These are phyloP conservation scores for Calycopis cecrops DNA, from an alignment of 1,140 invertebrate species.

Conservation along the genomic window DNA sequence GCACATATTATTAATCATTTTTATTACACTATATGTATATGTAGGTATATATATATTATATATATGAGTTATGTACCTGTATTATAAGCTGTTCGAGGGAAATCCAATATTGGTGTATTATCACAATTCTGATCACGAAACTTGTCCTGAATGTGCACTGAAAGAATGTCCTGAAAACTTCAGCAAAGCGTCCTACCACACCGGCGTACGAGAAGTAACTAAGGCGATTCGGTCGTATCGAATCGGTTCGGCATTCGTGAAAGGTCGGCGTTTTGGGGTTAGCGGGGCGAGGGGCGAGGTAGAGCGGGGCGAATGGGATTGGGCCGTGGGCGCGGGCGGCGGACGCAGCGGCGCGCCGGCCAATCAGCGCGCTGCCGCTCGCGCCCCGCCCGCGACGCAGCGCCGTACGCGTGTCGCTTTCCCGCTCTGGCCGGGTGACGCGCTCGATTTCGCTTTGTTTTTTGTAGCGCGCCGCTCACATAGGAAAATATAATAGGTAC, in stretches of 20 bases:
- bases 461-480: conserved; percentile 51
- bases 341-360: conserved; percentile 39
- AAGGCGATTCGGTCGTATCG: conserved; percentile 72
- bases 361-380: conserved; percentile 53
- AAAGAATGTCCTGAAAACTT: conserved; percentile 17
- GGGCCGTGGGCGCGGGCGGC: conserved; percentile 66
- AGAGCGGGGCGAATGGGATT: conserved; percentile 31
- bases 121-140: conserved; percentile 10
- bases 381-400: conserved; percentile 65
- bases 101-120: not conserved
- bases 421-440: conserved; percentile 39
- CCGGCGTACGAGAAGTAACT: conserved; percentile 66
- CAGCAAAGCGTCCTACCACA: conserved; percentile 54
- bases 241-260: conserved; percentile 69
- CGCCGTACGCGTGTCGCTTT: conserved; percentile 29
- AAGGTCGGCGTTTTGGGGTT: conserved; percentile 60
- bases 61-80: not conserved
- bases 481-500: conserved; percentile 61
- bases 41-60: too few relatives aligned
- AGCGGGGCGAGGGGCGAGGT: conserved; percentile 51
- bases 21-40: too few relatives aligned
- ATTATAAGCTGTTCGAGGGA: conserved; percentile 22
- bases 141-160: conserved; percentile 1
- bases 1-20: too few relatives aligned
- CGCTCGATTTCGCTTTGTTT: conserved; percentile 58